Percentiles rank a stretch among this genome's conserved stretches.
These are phyloP conservation scores for Cephus rjabovi DNA, from an alignment of 2,888 invertebrate species.

Conservation along the genomic window DNA sequence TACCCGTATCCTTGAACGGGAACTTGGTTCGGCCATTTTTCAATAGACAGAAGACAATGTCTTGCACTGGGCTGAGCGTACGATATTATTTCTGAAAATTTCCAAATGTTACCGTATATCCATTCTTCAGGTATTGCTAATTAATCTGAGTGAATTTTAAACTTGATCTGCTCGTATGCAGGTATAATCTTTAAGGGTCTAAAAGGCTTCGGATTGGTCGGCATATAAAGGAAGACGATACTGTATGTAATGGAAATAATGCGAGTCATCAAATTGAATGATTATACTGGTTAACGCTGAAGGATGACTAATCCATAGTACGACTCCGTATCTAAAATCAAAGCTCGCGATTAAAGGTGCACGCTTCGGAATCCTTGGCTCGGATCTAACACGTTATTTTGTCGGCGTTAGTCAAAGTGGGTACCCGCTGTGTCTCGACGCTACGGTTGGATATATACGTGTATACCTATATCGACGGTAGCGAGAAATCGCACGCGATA, in stretches of 20 bases:
- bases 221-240: not conserved
- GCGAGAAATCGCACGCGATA: constrained; percentile 53
- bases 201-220: not conserved
- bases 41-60: not conserved
- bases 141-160: not conserved
- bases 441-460: not conserved
- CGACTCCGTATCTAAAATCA: not conserved
- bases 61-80: not conserved
- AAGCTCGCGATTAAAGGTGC: not conserved
- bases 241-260: not conserved
- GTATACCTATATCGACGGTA: constrained; percentile 10
- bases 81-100: not conserved
- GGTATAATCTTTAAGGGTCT: not conserved
- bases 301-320: not conserved
- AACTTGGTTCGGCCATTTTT: constrained; percentile 25
- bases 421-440: not conserved
- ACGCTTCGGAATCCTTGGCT: not conserved
- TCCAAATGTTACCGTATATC: not conserved
- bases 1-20: constrained; percentile 28
- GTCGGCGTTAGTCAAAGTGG: not conserved
- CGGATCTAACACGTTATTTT: not conserved
- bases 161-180: not conserved
- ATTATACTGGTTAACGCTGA: not conserved
- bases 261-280: not conserved
- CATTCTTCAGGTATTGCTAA: not conserved